phyloP scores from a whole-genome alignment of 2,113 vertebrate genomes.

The Leptodactylus fuscus region DNA sequence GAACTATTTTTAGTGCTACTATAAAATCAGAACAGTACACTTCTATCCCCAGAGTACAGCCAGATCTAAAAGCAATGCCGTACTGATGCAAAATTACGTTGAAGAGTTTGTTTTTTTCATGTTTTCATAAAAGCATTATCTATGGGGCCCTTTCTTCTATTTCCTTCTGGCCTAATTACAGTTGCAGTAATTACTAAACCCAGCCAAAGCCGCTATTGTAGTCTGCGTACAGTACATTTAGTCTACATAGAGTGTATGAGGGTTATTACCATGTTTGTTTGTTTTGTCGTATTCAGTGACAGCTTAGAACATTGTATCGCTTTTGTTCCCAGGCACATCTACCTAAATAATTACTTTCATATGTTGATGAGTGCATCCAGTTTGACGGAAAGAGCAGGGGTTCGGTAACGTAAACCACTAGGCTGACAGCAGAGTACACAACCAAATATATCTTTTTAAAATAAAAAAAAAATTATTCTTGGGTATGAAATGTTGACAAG shows the following conservation, averaged over 20 bases:
- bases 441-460: neutral
- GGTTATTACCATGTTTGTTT: constrained; percentile 19
- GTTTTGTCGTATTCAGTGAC: constrained; percentile 9
- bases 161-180: constrained; percentile 7
- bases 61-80: neutral
- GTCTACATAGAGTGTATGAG: neutral
- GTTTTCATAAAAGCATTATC: constrained; percentile 2
- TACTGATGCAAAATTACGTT: neutral
- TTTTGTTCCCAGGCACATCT: constrained; percentile 3
- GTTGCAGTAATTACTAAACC: constrained; percentile 14
- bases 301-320: neutral
- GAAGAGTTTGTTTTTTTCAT: neutral
- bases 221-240: neutral
- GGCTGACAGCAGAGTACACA: too few relatives aligned
- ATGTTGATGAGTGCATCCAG: neutral
- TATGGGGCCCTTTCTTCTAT: neutral
- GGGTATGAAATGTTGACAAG: neutral
- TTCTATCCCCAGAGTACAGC: neutral
- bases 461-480: neutral
- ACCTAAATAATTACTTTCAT: neutral
- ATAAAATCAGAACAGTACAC: neutral
- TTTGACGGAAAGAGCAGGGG: neutral
- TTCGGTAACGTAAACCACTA: neutral
- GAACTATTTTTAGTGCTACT: neutral
- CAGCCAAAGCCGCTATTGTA: neutral